phyloP scores from a whole-genome alignment of 2,113 vertebrate genomes.

The Ageneiosus marmoratus region DNA sequence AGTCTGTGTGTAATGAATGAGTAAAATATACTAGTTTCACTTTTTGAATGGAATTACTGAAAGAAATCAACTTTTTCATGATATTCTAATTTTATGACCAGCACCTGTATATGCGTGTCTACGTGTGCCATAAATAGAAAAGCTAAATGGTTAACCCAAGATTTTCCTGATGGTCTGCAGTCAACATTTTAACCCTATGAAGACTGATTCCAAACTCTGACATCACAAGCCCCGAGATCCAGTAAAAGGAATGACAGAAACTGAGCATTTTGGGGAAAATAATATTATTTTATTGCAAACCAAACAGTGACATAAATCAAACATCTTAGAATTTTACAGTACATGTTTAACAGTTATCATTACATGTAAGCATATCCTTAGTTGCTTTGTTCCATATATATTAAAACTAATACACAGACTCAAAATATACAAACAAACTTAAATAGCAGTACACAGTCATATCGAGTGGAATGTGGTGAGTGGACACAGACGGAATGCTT shows the following conservation, averaged over 20 bases:
- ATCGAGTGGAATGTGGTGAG: constrained; percentile 85
- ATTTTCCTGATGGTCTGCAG: not conserved
- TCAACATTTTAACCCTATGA: not conserved
- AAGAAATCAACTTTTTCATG: too few relatives aligned
- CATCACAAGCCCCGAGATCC: not conserved
- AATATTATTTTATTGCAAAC: constrained; percentile 94
- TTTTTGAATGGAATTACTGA: too few relatives aligned
- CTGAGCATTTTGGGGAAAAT: constrained; percentile 60
- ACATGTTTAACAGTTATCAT: constrained; percentile 83
- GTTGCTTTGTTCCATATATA: constrained; percentile 91
- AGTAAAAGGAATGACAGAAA: not conserved
- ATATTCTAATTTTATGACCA: too few relatives aligned
- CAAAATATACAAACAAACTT: constrained; percentile 89
- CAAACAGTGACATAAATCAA: constrained; percentile 86
- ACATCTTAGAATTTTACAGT: constrained; percentile 95
- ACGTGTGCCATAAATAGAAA: not conserved
- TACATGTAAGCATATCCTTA: constrained; percentile 82
- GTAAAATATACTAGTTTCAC: too few relatives aligned
- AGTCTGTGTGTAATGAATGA: too few relatives aligned
- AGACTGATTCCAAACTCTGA: not conserved
- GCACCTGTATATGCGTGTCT: too few relatives aligned
- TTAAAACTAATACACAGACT: constrained; percentile 88
- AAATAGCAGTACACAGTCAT: constrained; percentile 89
- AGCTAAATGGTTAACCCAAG: not conserved
- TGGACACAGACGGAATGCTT: constrained; percentile 69